Percentiles rank a stretch among this genome's conserved stretches.
These are phyloP conservation scores for Cyclina sinensis DNA, from an alignment of 1,140 invertebrate species.

Conservation along the genomic window DNA sequence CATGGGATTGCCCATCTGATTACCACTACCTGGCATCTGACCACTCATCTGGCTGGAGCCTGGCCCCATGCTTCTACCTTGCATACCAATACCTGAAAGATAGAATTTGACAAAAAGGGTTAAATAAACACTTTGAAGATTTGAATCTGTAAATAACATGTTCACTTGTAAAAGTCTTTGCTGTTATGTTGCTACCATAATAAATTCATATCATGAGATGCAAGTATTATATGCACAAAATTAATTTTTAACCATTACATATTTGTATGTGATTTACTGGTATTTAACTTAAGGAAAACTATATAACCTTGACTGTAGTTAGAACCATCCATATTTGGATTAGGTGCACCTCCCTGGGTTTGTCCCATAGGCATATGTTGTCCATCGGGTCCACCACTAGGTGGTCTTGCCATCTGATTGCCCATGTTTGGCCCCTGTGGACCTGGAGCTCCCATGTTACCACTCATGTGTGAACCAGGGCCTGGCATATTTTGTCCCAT, in stretches of 20 bases:
- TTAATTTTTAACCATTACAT: no score
- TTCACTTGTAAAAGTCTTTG: no score
- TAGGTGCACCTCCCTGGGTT: not conserved
- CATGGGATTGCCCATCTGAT: constrained; percentile 41
- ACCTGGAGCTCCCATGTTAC: constrained; percentile 55
- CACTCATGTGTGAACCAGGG: constrained; percentile 62
- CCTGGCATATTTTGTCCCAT: constrained; percentile 56
- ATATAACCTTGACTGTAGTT: constrained; percentile 62
- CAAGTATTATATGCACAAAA: no score
- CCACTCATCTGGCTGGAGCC: constrained; percentile 51
- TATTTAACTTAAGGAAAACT: no score
- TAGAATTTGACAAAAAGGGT: no score
- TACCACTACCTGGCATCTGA: constrained; percentile 47
- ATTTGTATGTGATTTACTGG: no score
- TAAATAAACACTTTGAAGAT: no score
- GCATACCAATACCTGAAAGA: no score
- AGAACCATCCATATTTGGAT: constrained; percentile 67
- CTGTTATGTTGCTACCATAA: no score
- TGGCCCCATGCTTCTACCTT: constrained; percentile 47
- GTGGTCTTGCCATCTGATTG: constrained; percentile 52
- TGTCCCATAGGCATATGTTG: constrained; percentile 59
- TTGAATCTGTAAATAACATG: no score
- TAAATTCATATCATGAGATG: no score
- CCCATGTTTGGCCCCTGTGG: constrained; percentile 45
- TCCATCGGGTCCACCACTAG: constrained; percentile 57